A percentile compares a stretch with the other conserved stretches of the same genome.
phyloP scores from a whole-genome alignment of 2,888 invertebrate species.

The Operophtera brumata region DNA sequence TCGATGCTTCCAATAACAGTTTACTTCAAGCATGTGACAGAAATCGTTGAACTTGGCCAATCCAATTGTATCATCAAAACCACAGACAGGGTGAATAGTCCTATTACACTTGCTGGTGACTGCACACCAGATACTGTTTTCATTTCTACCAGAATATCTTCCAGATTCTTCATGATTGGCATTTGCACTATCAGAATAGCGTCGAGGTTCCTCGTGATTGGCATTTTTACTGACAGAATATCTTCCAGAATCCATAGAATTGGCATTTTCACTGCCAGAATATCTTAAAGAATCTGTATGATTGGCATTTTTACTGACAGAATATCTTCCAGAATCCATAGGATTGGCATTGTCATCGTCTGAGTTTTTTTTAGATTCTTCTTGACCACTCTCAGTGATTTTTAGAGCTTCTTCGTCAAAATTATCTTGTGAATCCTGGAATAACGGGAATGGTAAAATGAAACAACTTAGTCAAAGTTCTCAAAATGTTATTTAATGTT shows the following conservation, averaged over 20 bases:
- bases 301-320: not conserved
- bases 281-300: no score
- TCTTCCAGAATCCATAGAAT: no score
- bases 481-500: not conserved
- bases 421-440: not conserved
- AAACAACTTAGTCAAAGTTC: not conserved
- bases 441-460: not conserved
- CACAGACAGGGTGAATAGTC: slow-evolving; percentile 48
- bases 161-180: not conserved
- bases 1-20: slow-evolving; percentile 67
- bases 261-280: no score
- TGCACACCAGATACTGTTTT: slow-evolving; percentile 47
- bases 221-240: no score
- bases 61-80: slow-evolving; percentile 59
- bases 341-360: not conserved
- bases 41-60: slow-evolving; percentile 60
- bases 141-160: not conserved
- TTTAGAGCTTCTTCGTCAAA: not conserved
- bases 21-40: slow-evolving; percentile 63
- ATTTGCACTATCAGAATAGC: no score
- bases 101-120: slow-evolving; percentile 43
- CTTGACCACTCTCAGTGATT: not conserved
- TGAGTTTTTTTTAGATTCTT: not conserved
- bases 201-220: no score
- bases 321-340: not conserved